Percentiles rank a stretch among this genome's conserved stretches.
phyloP scores from a whole-genome alignment of 2,113 vertebrate genomes.

The Clinocottus analis region DNA sequence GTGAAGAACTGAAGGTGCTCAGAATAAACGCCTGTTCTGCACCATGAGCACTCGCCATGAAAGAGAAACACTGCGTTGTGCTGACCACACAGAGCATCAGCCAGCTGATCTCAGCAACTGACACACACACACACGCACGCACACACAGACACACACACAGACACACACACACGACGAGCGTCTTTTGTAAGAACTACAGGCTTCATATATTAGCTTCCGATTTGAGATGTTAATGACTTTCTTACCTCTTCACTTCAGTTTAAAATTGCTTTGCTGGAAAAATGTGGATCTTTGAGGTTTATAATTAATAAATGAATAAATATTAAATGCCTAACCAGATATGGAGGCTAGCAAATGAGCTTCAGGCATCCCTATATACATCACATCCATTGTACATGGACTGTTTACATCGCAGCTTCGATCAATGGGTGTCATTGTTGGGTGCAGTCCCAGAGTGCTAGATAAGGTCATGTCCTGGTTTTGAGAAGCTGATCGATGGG shows the following conservation, averaged over 20 bases:
- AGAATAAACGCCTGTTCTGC: neutral
- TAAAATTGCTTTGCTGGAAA: too few species aligned
- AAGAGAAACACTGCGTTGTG: conserved; percentile 47
- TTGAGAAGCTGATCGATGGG: too few species aligned
- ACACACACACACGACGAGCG: neutral
- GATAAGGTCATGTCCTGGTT: too few species aligned
- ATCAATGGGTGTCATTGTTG: too few species aligned
- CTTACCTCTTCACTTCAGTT: neutral
- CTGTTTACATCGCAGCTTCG: too few species aligned
- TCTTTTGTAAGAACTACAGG: neutral
- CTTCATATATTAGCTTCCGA: neutral
- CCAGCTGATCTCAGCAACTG: conserved; percentile 59
- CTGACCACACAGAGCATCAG: conserved; percentile 51
- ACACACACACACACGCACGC: conserved; percentile 1
- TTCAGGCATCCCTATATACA: too few species aligned
- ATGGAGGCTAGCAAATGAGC: too few species aligned
- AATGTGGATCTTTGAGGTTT: too few species aligned
- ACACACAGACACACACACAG: neutral
- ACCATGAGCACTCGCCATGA: conserved; percentile 37
- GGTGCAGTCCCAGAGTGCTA: too few species aligned
- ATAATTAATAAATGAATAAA: neutral
- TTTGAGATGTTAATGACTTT: neutral
- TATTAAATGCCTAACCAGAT: too few species aligned
- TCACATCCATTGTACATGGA: too few species aligned
- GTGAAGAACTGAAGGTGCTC: neutral